Evolutionary conservation across 2,888 invertebrate genomes (phyloP), one percentile per base, ranked within the genome.

Genomic region (Tinea trinotella): DNA sequence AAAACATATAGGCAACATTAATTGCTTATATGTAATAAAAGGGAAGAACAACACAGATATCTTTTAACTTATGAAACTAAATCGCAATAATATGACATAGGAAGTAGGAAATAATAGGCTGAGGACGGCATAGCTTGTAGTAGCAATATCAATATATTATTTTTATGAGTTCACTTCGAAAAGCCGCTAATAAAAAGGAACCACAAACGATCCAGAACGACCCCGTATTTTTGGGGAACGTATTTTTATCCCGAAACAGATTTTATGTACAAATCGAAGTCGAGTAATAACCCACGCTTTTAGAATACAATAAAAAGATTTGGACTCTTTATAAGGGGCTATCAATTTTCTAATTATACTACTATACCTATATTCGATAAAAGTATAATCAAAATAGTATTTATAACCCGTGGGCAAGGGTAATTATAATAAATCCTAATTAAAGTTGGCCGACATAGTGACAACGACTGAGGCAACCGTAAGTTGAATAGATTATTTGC

Each of bases 111-210:
- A 52, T 35, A 52, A 52, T 52, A 34, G 52, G 52, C 15, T 7
- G 22, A 52, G 22, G 52, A 34, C 18, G 52, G 35, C 13, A 52
- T 52, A 19, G 36, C 15, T 34, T 40, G 19, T 52, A 24, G 17
- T 7, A 50, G 50, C 15, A 50, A 55, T 55, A 50, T 35, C 55
- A 55, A 55, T 55, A 55, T 48, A 49, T 55, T 55, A 55, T 48
- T 55, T 55, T 55, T 55, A 55, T 55, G 55, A 36, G 50, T 24
- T 46, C 55, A n/a, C 34, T 15, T 20, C 48, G 48, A 19, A 36
- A 17, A 48, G 48, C 54, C 30, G 19, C n/a, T 54, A 54, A 48
- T 54, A 54, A 55, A n/a, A 55, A 40, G 50, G 50, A 49, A 55
- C 53, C 53, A 34, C 53, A 12, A 53, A 53, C 44, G 53, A 15